Percentiles rank a stretch among this genome's conserved stretches.
Evolutionary conservation across 92 coral and sea anemone genomes (phyloP).

Genomic region (Epizoanthus scotinus): DNA sequence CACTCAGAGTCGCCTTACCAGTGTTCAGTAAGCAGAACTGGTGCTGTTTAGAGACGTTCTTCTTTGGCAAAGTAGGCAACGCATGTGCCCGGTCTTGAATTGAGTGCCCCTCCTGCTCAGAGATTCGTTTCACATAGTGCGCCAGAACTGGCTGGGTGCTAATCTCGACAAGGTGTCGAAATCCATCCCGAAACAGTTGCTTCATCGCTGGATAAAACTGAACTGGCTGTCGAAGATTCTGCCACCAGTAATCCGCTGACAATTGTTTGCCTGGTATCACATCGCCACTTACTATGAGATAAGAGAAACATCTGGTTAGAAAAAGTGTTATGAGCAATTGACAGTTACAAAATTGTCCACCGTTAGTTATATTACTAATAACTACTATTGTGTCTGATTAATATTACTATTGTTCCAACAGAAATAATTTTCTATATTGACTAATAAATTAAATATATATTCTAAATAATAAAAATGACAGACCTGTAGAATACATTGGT

Average conservation of each 20-base stretch:
- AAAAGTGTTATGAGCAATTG: no score
- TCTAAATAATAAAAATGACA: background rate
- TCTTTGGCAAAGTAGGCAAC: conserved; percentile 54
- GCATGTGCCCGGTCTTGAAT: conserved; percentile 31
- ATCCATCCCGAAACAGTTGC: conserved; percentile 46
- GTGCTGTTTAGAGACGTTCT: conserved; percentile 54
- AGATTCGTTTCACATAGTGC: conserved; percentile 56
- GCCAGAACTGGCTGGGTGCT: conserved; percentile 66
- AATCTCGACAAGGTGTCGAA: conserved; percentile 50
- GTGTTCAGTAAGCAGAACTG: conserved; percentile 55
- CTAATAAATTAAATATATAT: no score
- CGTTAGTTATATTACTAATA: no score
- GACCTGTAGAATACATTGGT: conserved; percentile 62
- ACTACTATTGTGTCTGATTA: no score
- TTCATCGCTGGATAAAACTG: conserved; percentile 51
- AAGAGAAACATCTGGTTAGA: no score
- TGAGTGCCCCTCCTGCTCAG: conserved; percentile 31
- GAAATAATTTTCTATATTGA: no score
- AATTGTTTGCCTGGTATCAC: conserved; percentile 43
- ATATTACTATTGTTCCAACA: no score
- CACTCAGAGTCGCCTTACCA: no score
- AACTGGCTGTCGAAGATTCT: conserved; percentile 58
- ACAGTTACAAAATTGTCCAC: no score
- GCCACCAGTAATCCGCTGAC: conserved; percentile 62
- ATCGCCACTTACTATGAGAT: conserved; percentile 31